Conservation (phyloP, 2,797 vertebrate genomes). For the Podarcis siculus region DNA sequence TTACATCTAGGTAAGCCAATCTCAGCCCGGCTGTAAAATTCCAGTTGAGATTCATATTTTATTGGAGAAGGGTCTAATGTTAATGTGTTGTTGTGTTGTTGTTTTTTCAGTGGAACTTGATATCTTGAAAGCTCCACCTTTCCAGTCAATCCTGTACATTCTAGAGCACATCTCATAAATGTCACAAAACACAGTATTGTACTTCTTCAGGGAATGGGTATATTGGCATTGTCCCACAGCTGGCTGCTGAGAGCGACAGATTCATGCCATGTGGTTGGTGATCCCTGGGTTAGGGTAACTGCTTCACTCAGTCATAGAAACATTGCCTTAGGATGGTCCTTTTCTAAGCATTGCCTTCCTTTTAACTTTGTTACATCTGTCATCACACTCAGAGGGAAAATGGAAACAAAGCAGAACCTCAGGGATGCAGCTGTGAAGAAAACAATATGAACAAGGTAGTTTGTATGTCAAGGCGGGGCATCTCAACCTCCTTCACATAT, state of each 20-base stretch:
- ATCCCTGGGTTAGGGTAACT: too few species aligned
- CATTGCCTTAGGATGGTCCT: too few species aligned
- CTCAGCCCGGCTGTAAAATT: constrained; percentile 33
- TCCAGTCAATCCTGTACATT: constrained; percentile 28
- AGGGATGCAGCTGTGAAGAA: too few species aligned
- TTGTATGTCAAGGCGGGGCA: too few species aligned
- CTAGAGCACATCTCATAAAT: constrained; percentile 27
- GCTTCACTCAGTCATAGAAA: too few species aligned
- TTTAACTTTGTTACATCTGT: too few species aligned
- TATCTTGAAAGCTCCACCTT: background rate
- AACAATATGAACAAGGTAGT: too few species aligned
- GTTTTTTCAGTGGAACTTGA: constrained; percentile 44
- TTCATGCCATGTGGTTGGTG: too few species aligned
- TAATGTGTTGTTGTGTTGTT: constrained; percentile 1
- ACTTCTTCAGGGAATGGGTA: background rate
- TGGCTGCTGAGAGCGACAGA: background rate
- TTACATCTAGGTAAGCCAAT: constrained; percentile 14
- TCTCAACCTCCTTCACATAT: too few species aligned
- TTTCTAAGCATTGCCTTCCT: too few species aligned
- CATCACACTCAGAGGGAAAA: too few species aligned
- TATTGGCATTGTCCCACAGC: background rate
- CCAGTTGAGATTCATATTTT: constrained; percentile 48
- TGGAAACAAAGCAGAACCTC: too few species aligned
- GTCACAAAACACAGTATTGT: constrained; percentile 15
- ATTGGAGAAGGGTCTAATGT: constrained; percentile 31